Evolutionary conservation across 2,797 vertebrate species (phyloP).

Genomic region (Anniella stebbinsi): DNA sequence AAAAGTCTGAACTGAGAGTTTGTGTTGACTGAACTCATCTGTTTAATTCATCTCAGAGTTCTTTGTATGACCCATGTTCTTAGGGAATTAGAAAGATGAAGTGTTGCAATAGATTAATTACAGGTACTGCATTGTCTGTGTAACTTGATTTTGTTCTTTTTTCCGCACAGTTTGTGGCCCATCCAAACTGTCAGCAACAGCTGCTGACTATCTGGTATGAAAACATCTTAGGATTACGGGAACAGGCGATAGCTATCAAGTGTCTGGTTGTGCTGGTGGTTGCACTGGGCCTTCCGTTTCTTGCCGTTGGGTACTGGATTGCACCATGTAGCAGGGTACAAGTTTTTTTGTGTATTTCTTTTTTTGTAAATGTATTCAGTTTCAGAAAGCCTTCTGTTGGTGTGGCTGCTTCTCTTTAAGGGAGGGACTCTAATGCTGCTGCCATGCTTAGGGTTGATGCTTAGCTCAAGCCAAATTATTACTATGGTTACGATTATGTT

Average conservation of each 20-base stretch:
- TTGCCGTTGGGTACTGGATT: slow-evolving; percentile 90
- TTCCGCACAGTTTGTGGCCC: slow-evolving; percentile 87
- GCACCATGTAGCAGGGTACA: slow-evolving; percentile 91
- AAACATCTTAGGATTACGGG: slow-evolving; percentile 88
- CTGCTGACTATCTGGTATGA: slow-evolving; percentile 92
- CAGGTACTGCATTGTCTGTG: background rate
- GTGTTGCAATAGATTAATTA: background rate
- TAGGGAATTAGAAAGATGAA: background rate
- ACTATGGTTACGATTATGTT: background rate
- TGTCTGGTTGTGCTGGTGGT: slow-evolving; percentile 90
- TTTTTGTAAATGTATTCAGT: slow-evolving; percentile 32
- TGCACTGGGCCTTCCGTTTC: slow-evolving; percentile 87
- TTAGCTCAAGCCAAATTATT: background rate
- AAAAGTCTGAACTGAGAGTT: background rate
- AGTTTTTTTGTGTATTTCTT: background rate
- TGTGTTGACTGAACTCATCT: background rate
- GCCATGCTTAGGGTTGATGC: background rate
- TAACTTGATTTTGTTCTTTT: slow-evolving; percentile 53
- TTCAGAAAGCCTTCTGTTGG: slow-evolving; percentile 11
- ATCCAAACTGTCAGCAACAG: slow-evolving; percentile 93
- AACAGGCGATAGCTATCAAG: slow-evolving; percentile 88
- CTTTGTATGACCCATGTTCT: slow-evolving; percentile 18
- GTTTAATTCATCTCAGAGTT: background rate
- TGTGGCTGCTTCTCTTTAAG: slow-evolving; percentile 14
- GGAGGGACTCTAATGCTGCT: background rate